Conservation (phyloP, 2,113 vertebrate genomes). For the Galbula dea region DNA sequence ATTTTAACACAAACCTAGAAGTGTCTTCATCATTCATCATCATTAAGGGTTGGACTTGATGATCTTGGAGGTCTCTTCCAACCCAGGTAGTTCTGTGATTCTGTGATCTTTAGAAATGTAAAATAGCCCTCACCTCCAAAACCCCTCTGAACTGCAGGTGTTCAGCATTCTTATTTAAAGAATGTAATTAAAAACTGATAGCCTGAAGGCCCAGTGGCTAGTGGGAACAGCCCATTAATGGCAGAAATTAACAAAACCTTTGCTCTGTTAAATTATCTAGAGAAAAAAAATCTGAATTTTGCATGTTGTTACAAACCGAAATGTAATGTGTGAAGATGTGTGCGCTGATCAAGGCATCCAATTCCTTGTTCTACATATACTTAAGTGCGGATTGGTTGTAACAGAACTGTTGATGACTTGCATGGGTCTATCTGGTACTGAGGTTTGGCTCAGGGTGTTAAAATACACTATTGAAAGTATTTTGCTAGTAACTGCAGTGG, state of each 20-base stretch:
- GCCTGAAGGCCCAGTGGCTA: not conserved
- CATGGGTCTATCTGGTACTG: not conserved
- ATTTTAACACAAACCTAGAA: not conserved
- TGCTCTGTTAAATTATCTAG: not conserved
- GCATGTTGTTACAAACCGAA: not conserved
- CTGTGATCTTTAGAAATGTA: not conserved
- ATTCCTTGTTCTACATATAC: not conserved
- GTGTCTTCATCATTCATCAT: no score
- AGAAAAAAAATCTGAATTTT: not conserved
- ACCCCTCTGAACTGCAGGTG: not conserved
- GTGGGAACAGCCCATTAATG: not conserved
- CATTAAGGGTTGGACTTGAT: no score
- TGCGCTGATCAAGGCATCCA: not conserved
- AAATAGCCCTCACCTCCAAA: not conserved
- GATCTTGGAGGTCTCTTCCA: no score
- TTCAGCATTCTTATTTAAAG: not conserved
- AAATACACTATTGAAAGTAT: not conserved
- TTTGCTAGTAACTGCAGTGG: not conserved
- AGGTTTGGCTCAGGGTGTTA: not conserved
- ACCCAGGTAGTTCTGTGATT: no score
- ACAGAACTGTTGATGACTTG: not conserved
- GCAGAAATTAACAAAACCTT: not conserved
- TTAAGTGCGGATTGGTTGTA: not conserved
- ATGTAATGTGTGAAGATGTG: not conserved
- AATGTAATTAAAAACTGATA: not conserved